Evolutionary conservation across 1,140 invertebrate genomes (phyloP), one percentile per base, ranked within the genome.

Genomic region (Saccostrea cuccullata): DNA sequence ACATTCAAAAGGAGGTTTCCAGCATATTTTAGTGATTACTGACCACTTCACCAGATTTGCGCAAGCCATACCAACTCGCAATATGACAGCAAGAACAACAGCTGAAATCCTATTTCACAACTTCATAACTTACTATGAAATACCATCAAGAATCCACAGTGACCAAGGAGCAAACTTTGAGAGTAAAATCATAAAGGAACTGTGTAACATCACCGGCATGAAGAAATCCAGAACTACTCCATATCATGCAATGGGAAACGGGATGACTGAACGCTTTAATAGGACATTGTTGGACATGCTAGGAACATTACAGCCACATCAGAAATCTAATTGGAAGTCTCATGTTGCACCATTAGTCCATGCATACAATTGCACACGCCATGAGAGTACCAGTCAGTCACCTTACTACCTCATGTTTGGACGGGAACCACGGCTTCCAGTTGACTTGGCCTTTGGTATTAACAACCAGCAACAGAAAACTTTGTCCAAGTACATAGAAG

Each of bases 331-430:
- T 55, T 90, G 86, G 89, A 89, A 89, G 55, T 15, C 64, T n/a
- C 55, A 90, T 55, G 17, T 89, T 4, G 73, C 26, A 9, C 84
- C 85, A n/a, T 70, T 90, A 60, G 47, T 60, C 1, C 86, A 89
- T 70, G 89, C 88, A 5, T 90, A 90, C 55, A 90, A 89, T 47
- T 87, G 87, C 70, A 90, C 83, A 12, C 40, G 67, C 17, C 85
- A 90, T 84, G 88, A 89, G 17, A 67, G 85, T 36, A 90, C 87
- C 15, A 82, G 88, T 17, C 83, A 60, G 17, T 85, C 89, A 11
- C 89, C 89, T n/a, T 90, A 86, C 82, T 17, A 40, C 15, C 70
- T 90, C 15, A 87, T 90, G 85, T 89, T 89, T 87, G 89, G 89
- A 2, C 70, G 89, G 55, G 55, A 89, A 20, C 89, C 89, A 40